Evolutionary conservation across 1,140 invertebrate species (phyloP).

Genomic region (Bombus waltoni): DNA sequence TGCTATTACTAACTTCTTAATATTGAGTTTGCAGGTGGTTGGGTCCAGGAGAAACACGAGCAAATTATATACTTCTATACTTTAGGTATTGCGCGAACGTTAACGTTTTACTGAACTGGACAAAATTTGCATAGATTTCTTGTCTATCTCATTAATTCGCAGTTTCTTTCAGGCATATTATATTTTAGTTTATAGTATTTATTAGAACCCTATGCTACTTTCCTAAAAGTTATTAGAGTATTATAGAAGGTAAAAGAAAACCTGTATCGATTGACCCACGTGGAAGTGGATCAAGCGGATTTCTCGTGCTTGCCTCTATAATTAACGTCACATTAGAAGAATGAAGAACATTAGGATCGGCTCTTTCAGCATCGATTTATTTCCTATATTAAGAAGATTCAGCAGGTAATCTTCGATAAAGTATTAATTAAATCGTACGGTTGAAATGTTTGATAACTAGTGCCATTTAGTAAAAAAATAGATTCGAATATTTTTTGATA

Average conservation of each 20-base stretch:
- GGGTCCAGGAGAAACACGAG: slow-evolving; percentile 56
- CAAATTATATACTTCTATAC: slow-evolving; percentile 52
- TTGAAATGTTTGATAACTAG: slow-evolving; percentile 43
- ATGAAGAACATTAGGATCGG: slow-evolving; percentile 65
- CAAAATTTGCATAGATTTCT: slow-evolving; percentile 29
- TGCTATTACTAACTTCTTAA: slow-evolving; percentile 69
- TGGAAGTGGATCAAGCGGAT: slow-evolving; percentile 48
- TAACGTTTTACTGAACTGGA: slow-evolving; percentile 30
- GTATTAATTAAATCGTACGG: slow-evolving; percentile 66
- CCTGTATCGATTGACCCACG: slow-evolving; percentile 43
- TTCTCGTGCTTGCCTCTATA: slow-evolving; percentile 35
- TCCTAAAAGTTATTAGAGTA: slow-evolving; percentile 56
- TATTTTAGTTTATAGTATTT: slow-evolving; percentile 40
- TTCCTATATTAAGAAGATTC: slow-evolving; percentile 72
- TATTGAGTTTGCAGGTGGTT: slow-evolving; percentile 80
- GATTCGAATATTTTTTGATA: slow-evolving; percentile 27
- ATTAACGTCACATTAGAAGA: slow-evolving; percentile 62
- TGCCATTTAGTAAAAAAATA: slow-evolving; percentile 43
- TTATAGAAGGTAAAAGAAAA: slow-evolving; percentile 65
- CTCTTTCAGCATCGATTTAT: slow-evolving; percentile 63
- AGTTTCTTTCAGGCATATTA: slow-evolving; percentile 60
- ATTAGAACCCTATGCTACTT: slow-evolving; percentile 50
- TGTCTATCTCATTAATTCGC: slow-evolving; percentile 56
- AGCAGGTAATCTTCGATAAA: slow-evolving; percentile 76
- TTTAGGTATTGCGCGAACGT: slow-evolving; percentile 44